These are phyloP conservation scores for Aurelia sp. DNA, from an alignment of 30 jellyfish, hydroid and myxozoan species.

Conservation along the genomic window DNA sequence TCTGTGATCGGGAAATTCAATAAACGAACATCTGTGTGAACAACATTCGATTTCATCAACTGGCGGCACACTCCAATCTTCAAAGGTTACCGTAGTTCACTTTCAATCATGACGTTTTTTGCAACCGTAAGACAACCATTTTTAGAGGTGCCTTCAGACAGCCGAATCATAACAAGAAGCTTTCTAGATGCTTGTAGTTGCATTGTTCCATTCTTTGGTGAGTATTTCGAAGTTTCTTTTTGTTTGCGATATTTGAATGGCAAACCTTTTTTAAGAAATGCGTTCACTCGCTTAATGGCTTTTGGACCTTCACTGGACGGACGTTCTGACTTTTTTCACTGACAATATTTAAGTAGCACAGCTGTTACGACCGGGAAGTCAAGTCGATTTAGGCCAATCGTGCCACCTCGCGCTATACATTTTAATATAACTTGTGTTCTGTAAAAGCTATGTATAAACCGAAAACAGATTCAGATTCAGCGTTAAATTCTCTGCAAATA, in stretches of 20 bases:
- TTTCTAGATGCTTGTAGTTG: conserved; percentile 90
- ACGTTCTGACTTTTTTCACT: too few species aligned
- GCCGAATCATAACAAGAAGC: conserved; percentile 69
- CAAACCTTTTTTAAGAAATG: neutral
- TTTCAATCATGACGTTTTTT: conserved; percentile 52
- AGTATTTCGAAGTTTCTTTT: neutral
- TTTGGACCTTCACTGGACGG: too few species aligned
- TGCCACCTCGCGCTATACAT: too few species aligned
- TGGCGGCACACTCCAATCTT: neutral
- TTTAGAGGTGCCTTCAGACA: conserved; percentile 79
- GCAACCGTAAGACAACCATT: conserved; percentile 70
- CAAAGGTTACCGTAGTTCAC: neutral
- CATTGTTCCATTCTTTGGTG: conserved; percentile 93
- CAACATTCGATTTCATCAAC: neutral
- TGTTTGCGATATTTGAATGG: neutral
- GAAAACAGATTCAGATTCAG: too few species aligned
- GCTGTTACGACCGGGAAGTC: too few species aligned
- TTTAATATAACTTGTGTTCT: too few species aligned
- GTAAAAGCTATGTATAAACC: too few species aligned
- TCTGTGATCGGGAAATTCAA: too few species aligned
- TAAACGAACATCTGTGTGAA: conserved; percentile 22
- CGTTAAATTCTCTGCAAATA: too few species aligned
- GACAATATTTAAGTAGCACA: too few species aligned
- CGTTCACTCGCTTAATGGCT: too few species aligned
- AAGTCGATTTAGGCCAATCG: too few species aligned